Evolutionary conservation across 2,888 invertebrate genomes (phyloP).

Genomic region (Dorcus hopei): DNA sequence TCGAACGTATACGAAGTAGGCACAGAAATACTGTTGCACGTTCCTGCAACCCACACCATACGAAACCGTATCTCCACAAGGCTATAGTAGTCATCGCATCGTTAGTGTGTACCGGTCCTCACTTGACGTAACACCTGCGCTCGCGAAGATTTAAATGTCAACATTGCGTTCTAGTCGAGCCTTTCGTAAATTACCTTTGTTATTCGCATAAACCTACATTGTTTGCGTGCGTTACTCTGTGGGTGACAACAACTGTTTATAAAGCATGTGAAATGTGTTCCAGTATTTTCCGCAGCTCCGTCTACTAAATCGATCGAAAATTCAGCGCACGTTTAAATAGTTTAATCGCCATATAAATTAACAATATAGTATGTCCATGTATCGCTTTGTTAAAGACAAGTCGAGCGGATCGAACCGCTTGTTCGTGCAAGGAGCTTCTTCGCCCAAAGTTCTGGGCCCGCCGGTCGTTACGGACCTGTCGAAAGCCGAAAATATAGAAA

Average conservation of each 20-base stretch:
- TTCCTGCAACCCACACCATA: conserved; percentile 39
- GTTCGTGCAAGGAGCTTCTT: conserved; percentile 69
- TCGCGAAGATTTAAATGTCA: conserved; percentile 8
- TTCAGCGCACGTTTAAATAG: no score
- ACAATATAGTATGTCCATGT: conserved; percentile 52
- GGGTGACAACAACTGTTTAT: no score
- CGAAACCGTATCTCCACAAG: conserved; percentile 12
- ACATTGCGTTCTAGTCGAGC: not conserved
- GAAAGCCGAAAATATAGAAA: conserved; percentile 47
- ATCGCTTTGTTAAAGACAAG: conserved; percentile 67
- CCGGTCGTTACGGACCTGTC: conserved; percentile 45
- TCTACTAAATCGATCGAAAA: no score
- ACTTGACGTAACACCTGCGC: conserved; percentile 47
- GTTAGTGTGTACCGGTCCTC: conserved; percentile 42
- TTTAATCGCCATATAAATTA: no score
- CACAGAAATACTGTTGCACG: conserved; percentile 25
- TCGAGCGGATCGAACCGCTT: conserved; percentile 58
- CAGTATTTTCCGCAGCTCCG: no score
- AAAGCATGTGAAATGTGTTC: no score
- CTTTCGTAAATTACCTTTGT: no score
- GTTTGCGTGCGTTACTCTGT: no score
- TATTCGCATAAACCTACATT: no score
- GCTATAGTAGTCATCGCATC: conserved; percentile 1
- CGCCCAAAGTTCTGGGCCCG: conserved; percentile 33
- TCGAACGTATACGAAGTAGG: no score